Conservation (phyloP, 2,888 invertebrate genomes). For the Ametastegia equiseti region DNA sequence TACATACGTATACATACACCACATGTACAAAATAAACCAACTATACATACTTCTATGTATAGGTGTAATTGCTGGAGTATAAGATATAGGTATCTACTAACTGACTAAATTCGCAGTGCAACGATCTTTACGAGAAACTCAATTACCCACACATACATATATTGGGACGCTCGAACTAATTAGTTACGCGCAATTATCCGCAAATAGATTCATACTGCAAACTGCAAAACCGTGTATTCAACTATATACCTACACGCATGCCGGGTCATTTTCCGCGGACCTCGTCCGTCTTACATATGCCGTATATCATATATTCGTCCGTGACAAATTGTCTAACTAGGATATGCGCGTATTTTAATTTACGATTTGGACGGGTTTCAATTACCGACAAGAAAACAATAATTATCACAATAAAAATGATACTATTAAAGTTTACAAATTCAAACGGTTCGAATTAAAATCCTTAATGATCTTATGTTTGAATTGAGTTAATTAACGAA, state of each 20-base stretch:
- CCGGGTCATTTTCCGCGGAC: slow-evolving; percentile 10
- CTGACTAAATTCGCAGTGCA: not conserved
- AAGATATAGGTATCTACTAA: not conserved
- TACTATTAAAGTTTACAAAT: not conserved
- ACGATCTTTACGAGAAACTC: not conserved
- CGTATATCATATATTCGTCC: not conserved
- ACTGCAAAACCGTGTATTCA: not conserved
- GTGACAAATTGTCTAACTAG: not conserved
- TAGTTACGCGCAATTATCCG: slow-evolving; percentile 18
- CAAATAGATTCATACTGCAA: not conserved
- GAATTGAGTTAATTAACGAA: not conserved
- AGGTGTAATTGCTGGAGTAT: not conserved
- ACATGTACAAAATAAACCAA: not conserved
- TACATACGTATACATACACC: not conserved
- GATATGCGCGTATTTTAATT: no score
- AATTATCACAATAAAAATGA: not conserved
- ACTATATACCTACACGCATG: not conserved
- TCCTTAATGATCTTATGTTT: not conserved
- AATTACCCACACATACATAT: no score
- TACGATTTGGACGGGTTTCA: not conserved
- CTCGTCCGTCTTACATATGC: not conserved
- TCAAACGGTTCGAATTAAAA: not conserved
- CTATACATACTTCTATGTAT: not conserved
- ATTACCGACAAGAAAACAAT: not conserved
- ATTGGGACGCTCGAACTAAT: slow-evolving; percentile 16